These are phyloP conservation scores for Pangasius sanitwongsei DNA, from an alignment of 2,797 vertebrate genomes.

Conservation along the genomic window DNA sequence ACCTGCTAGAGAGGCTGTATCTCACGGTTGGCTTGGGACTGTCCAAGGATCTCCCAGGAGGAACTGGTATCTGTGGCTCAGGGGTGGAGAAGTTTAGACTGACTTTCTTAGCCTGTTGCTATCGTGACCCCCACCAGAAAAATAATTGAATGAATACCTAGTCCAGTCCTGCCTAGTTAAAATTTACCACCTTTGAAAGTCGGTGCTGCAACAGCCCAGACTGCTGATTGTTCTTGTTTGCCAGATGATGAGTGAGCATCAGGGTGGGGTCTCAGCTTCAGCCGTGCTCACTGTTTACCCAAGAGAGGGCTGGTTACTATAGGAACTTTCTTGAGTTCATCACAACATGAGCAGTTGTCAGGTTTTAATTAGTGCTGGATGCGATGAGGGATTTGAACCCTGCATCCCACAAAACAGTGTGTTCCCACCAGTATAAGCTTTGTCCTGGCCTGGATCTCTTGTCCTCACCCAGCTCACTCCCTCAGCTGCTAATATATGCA, in stretches of 20 bases:
- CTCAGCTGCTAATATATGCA: background rate
- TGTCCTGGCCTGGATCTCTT: conserved; percentile 37
- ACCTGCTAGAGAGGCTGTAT: background rate
- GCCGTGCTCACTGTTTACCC: conserved; percentile 21
- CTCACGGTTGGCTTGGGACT: background rate
- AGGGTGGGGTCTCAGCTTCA: background rate
- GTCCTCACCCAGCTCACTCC: conserved; percentile 23
- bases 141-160: background rate
- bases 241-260: background rate
- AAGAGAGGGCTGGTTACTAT: conserved; percentile 38
- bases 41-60: background rate
- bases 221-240: conserved; percentile 10
- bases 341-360: conserved; percentile 31
- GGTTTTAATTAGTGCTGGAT: conserved; percentile 44
- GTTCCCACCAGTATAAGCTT: background rate
- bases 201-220: too few species aligned
- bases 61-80: background rate
- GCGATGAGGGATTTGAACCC: conserved; percentile 32
- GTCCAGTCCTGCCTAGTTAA: background rate
- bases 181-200: background rate
- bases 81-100: background rate
- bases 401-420: conserved; percentile 15
- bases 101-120: background rate
- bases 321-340: background rate
- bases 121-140: background rate